Conservation (phyloP, 2,113 vertebrate species). For the Pseudorasbora parva region DNA sequence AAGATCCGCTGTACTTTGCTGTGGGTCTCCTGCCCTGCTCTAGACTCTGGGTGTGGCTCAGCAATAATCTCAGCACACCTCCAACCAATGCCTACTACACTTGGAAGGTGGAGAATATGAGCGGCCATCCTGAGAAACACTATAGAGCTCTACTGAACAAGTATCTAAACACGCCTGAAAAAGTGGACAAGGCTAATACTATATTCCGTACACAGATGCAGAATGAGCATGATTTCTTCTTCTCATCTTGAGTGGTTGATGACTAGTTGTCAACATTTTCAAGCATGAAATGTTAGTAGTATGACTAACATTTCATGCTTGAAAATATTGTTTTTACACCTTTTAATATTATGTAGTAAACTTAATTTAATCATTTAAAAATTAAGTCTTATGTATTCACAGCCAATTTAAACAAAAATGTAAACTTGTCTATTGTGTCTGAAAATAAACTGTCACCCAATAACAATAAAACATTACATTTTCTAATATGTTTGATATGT, state of each 20-base stretch:
- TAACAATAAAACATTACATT: no score
- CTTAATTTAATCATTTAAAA: background rate
- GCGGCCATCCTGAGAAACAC: constrained; percentile 39
- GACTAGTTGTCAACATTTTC: background rate
- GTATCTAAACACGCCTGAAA: background rate
- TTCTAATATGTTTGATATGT: no score
- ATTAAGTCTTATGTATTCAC: background rate
- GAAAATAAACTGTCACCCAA: no score
- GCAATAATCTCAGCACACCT: constrained; percentile 31
- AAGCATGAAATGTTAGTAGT: no score
- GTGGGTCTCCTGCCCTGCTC: constrained; percentile 55
- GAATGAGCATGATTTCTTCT: constrained; percentile 55
- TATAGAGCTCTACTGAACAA: constrained; percentile 54
- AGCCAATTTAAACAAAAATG: no score
- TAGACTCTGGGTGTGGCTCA: constrained; percentile 54
- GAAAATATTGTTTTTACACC: background rate
- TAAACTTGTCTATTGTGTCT: no score
- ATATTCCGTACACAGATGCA: constrained; percentile 53
- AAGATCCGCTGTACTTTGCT: constrained; percentile 51
- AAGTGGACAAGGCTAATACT: background rate
- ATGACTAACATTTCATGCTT: no score
- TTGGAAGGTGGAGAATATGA: constrained; percentile 42
- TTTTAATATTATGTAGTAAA: background rate
- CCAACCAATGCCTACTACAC: constrained; percentile 48
- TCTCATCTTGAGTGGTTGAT: constrained; percentile 24